Percentiles rank a stretch among this genome's conserved stretches.
phyloP scores from a whole-genome alignment of 2,113 vertebrate species.

The Myodes glareolus region DNA sequence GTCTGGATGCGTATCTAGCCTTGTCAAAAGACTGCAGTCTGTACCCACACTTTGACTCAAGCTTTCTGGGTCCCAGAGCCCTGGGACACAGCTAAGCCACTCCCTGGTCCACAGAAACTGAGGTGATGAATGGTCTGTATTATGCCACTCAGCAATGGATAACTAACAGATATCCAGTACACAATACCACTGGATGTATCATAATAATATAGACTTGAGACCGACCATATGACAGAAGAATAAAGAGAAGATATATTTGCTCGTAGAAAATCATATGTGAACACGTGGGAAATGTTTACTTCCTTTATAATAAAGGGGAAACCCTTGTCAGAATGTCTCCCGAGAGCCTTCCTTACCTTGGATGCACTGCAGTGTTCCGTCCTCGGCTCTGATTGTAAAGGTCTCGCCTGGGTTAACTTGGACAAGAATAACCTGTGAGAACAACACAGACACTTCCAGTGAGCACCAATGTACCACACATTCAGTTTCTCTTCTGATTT shows the following conservation, averaged over 20 bases:
- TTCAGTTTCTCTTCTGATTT: background rate
- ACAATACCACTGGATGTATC: constrained; percentile 20
- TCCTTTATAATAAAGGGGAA: constrained; percentile 10
- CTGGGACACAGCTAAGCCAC: background rate
- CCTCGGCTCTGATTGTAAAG: constrained; percentile 97
- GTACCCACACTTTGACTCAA: background rate
- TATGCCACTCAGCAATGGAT: background rate
- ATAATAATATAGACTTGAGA: background rate
- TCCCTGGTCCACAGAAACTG: background rate
- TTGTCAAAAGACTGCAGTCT: background rate
- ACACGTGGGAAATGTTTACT: background rate
- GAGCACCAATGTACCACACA: background rate
- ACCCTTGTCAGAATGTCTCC: background rate
- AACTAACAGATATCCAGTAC: background rate
- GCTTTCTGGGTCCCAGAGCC: background rate
- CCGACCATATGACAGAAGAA: background rate
- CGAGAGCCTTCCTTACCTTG: constrained; percentile 90
- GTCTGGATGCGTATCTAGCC: background rate
- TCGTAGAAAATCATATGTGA: constrained; percentile 7
- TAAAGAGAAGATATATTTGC: background rate
- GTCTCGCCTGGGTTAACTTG: constrained; percentile 99
- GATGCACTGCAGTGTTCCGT: constrained; percentile 97
- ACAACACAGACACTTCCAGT: constrained; percentile 69
- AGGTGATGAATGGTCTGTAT: background rate
- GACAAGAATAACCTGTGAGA: constrained; percentile 95